phyloP scores from a whole-genome alignment of 2,888 invertebrate genomes.

The Lapara coniferarum region DNA sequence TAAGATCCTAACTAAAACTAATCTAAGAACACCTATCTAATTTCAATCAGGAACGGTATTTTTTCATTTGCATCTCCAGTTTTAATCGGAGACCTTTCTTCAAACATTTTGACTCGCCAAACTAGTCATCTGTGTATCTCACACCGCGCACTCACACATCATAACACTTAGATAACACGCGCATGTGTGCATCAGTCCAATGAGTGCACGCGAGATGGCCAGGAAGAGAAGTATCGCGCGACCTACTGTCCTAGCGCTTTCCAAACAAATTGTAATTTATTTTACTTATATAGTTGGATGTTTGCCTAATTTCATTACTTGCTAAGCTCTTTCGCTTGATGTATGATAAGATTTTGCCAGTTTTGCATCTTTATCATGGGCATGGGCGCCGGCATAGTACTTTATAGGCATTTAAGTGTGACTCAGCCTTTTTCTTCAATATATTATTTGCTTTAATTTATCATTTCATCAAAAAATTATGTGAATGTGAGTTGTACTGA shows the following conservation, averaged over 20 bases:
- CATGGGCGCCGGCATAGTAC: background rate
- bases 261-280: slow-evolving; percentile 38
- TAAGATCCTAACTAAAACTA: too few relatives aligned
- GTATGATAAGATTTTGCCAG: slow-evolving; percentile 13
- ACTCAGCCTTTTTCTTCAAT: background rate
- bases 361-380: slow-evolving; percentile 28
- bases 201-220: slow-evolving; percentile 12
- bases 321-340: slow-evolving; percentile 25
- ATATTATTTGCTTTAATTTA: background rate
- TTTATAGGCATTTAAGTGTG: slow-evolving; percentile 3
- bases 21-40: too few relatives aligned
- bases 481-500: too few relatives aligned
- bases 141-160: background rate
- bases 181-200: background rate
- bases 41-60: too few relatives aligned
- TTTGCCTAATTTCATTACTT: slow-evolving; percentile 49
- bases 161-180: background rate
- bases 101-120: background rate
- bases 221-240: slow-evolving; percentile 16
- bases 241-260: slow-evolving; percentile 17
- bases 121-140: background rate
- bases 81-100: background rate
- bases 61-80: background rate
- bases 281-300: slow-evolving; percentile 46
- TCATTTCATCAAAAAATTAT: background rate